Percentiles rank a stretch among this genome's conserved stretches.
Conservation (phyloP, 2,113 vertebrate species). For the Myotis brandtii region DNA sequence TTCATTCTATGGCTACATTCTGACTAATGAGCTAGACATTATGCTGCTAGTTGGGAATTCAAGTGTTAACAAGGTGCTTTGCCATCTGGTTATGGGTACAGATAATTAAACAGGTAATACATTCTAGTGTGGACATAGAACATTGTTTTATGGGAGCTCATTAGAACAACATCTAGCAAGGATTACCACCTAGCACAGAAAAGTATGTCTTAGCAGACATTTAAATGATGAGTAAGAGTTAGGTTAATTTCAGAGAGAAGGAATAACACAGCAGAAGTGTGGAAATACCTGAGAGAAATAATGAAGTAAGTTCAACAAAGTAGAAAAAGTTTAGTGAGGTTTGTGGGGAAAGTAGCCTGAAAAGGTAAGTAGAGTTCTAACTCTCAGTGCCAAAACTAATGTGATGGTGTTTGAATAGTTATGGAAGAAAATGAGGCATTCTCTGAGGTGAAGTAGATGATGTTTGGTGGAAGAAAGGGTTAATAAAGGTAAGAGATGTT, state of each 20-base stretch:
- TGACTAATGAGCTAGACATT: not conserved
- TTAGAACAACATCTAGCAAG: constrained; percentile 34
- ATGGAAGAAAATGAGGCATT: not conserved
- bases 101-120: constrained; percentile 6
- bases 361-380: not conserved
- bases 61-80: not conserved
- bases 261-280: not conserved
- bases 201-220: not conserved
- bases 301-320: not conserved
- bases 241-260: not conserved
- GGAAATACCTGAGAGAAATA: not conserved
- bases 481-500: not conserved
- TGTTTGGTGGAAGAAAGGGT: not conserved
- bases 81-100: not conserved
- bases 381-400: not conserved
- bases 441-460: not conserved
- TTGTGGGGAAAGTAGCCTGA: not conserved
- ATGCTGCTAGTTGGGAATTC: not conserved
- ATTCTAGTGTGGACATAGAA: not conserved
- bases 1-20: not conserved
- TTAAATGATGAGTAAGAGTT: constrained; percentile 27
- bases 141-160: not conserved
- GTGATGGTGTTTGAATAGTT: not conserved
- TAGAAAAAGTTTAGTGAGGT: not conserved
- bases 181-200: not conserved